Percentiles rank a stretch among this genome's conserved stretches.
phyloP scores from a whole-genome alignment of 2,797 vertebrate species.

The Netta rufina region DNA sequence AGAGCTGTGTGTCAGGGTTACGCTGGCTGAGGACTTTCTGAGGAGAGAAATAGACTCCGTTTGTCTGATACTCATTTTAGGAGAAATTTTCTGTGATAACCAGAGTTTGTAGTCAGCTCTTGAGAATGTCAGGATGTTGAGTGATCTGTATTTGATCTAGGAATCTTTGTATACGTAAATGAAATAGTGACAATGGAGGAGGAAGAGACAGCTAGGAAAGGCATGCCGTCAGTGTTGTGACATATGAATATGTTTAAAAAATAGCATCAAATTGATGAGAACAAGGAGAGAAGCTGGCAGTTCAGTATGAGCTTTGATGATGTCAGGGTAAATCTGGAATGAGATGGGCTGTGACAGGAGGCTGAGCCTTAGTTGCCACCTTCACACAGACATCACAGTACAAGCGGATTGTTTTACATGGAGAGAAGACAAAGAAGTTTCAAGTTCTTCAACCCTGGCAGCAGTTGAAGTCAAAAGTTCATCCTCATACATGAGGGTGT shows the following conservation, averaged over 20 bases:
- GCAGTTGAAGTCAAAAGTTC: constrained; percentile 61
- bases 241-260: constrained; percentile 29
- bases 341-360: constrained; percentile 53
- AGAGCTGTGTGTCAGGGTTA: neutral
- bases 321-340: constrained; percentile 53
- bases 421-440: constrained; percentile 46
- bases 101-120: constrained; percentile 43
- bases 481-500: neutral
- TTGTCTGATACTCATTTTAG: constrained; percentile 23
- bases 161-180: constrained; percentile 61
- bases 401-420: constrained; percentile 37
- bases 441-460: constrained; percentile 23
- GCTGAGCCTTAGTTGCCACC: constrained; percentile 43
- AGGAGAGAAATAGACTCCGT: constrained; percentile 37
- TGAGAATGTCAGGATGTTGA: constrained; percentile 66
- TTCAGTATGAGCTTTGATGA: constrained; percentile 51
- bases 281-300: constrained; percentile 48
- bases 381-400: constrained; percentile 15
- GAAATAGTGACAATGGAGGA: constrained; percentile 65
- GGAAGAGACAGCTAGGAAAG: constrained; percentile 64
- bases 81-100: constrained; percentile 41
- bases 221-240: neutral
- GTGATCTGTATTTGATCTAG: constrained; percentile 69
- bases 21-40: neutral
- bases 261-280: constrained; percentile 57